These are phyloP conservation scores for Drosophila santomea DNA, from an alignment of 1,140 invertebrate genomes.

Conservation along the genomic window DNA sequence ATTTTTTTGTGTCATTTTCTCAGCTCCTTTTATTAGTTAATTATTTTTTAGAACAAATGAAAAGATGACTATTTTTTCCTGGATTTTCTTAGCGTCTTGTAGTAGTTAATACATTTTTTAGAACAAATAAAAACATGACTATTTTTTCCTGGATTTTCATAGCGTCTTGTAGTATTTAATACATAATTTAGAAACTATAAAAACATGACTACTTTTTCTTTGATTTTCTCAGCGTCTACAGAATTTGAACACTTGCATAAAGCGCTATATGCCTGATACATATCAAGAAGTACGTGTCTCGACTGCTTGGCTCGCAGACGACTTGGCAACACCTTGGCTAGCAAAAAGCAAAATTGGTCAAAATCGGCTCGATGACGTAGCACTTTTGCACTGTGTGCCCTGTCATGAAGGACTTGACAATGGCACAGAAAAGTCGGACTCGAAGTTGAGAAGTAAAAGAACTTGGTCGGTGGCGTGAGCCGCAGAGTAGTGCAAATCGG, in stretches of 20 bases:
- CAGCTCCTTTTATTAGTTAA: no score
- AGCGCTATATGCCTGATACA: conserved; percentile 4
- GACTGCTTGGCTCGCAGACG: conserved; percentile 53
- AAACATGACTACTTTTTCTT: not conserved
- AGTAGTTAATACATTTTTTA: no score
- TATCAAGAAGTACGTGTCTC: conserved; percentile 35
- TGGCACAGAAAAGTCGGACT: conserved; percentile 23
- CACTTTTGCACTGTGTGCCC: conserved; percentile 50
- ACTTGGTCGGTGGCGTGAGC: not conserved
- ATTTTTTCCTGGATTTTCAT: not conserved
- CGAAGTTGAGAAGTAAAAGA: conserved; percentile 13
- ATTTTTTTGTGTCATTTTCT: no score
- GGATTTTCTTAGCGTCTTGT: no score
- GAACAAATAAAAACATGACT: no score
- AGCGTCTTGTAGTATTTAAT: conserved; percentile 23
- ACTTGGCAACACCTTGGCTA: conserved; percentile 73
- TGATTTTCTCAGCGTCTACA: conserved; percentile 24
- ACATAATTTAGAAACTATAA: no score
- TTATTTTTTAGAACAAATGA: no score
- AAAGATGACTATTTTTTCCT: no score
- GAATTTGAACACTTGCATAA: not conserved
- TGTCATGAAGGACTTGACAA: conserved; percentile 58
- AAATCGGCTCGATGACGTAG: conserved; percentile 57
- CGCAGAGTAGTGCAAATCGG: conserved; percentile 21
- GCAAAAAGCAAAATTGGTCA: conserved; percentile 34